Percentiles rank a stretch among this genome's conserved stretches.
These are phyloP conservation scores for Lucilia cuprina DNA, from an alignment of 1,140 invertebrate genomes.

Conservation along the genomic window DNA sequence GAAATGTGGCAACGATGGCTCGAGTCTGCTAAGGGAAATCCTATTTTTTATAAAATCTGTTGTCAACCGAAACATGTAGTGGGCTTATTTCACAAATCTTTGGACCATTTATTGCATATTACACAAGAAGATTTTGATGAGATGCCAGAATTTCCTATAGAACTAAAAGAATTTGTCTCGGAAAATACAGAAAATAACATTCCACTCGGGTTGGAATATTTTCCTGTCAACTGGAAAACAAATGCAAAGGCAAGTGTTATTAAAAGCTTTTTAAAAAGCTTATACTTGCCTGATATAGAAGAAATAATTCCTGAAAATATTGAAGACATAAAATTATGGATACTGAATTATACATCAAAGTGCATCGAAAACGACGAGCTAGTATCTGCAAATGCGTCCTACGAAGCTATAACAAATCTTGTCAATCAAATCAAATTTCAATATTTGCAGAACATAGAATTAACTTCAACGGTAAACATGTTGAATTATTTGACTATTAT, in stretches of 20 bases:
- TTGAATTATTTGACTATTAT: conserved; percentile 46
- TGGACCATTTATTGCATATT: conserved; percentile 69
- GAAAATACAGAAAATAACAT: conserved; percentile 48
- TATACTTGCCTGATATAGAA: conserved; percentile 44
- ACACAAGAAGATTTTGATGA: conserved; percentile 66
- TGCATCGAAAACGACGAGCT: conserved; percentile 36
- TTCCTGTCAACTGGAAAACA: conserved; percentile 65
- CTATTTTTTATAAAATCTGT: conserved; percentile 59
- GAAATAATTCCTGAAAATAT: not conserved
- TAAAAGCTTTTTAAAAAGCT: conserved; percentile 42
- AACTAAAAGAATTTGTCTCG: conserved; percentile 64
- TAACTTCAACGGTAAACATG: not conserved
- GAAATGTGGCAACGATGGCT: conserved; percentile 72
- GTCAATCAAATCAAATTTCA: conserved; percentile 35
- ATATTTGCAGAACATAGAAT: not conserved
- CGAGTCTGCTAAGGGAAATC: conserved; percentile 64
- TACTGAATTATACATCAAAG: conserved; percentile 47
- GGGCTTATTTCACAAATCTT: conserved; percentile 71
- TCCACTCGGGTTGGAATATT: conserved; percentile 67
- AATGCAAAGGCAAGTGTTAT: conserved; percentile 24
- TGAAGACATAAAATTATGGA: conserved; percentile 41
- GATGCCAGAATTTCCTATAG: conserved; percentile 65
- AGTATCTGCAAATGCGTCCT: conserved; percentile 29
- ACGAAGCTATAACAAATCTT: conserved; percentile 42
- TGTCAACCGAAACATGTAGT: conserved; percentile 68